phyloP scores from a whole-genome alignment of 35 echinoderm and acorn worm genomes.

The Apostichopus californicus region DNA sequence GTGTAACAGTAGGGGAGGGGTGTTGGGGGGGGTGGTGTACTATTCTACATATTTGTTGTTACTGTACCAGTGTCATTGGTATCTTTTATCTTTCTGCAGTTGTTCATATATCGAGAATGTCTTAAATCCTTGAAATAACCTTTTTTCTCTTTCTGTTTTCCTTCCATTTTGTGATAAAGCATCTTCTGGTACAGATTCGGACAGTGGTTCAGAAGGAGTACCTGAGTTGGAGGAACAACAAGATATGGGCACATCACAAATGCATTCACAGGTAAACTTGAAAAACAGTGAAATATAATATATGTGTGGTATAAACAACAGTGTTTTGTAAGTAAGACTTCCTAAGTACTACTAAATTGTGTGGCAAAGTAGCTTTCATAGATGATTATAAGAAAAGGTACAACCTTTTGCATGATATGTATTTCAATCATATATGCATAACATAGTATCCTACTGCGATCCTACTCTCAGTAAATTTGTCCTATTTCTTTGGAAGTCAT shows the following conservation, averaged over 20 bases:
- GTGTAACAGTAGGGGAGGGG: too few species aligned
- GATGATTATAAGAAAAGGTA: too few species aligned
- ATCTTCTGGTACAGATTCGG: slow-evolving; percentile 66
- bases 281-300: too few species aligned
- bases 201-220: slow-evolving; percentile 54
- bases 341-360: neutral
- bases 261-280: neutral
- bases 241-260: neutral
- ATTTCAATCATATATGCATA: too few species aligned
- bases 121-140: neutral
- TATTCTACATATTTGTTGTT: neutral
- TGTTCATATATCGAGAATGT: neutral
- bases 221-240: slow-evolving; percentile 64
- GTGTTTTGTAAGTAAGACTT: neutral
- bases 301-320: too few species aligned
- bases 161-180: neutral
- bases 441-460: too few species aligned
- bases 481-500: too few species aligned
- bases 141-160: neutral
- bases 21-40: neutral
- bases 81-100: neutral
- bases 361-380: too few species aligned
- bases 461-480: too few species aligned
- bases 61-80: neutral
- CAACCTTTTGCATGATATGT: too few species aligned